Evolutionary conservation across 23 tunicate genomes (phyloP), one percentile per base, ranked within the genome.

Genomic region (Trididemnum miniatum): DNA sequence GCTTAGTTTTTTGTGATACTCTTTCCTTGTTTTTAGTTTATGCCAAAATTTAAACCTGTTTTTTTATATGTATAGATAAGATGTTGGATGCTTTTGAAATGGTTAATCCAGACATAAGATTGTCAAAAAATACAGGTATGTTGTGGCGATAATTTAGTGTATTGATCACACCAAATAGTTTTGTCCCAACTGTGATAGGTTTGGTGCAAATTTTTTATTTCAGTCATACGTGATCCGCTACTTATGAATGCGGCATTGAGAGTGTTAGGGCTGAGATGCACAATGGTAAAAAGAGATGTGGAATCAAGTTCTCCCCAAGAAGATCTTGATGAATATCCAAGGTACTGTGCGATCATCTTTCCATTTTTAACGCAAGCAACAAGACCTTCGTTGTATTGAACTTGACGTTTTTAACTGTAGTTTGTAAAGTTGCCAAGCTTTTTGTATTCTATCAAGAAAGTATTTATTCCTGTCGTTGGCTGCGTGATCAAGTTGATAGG

Each of bases 311-410:
- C 31, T n/a, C n/a, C n/a, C 1, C 12, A 69, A 69, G 59, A 38
- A 38, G 79, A 73, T 40, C 20, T 73, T 3, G 59, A 73, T 39
- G 79, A 25, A 15, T 39, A 73, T 26, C 57, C 30, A 9, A 73
- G 79, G 79, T 73, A 73, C 38, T 73, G 2, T 73, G 75, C n/a
- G n/a, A n/a, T n/a, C n/a, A n/a, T n/a, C n/a, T n/a, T 44, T 7
- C 15, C 12, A 7, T 9, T 44, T 44, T 44, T 15, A 7, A 44
- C 54, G 54, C 9, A 44, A 44, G 54, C 54, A 44, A 44, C 54
- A 15, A 44, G 9, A 15, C 12, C 15, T 44, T 44, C 9, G 15
- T 44, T 44, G 15, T 7, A 44, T n/a, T n/a, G n/a, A 44, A 44
- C 15, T 44, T 44, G 15, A 44, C 15, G 54, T 7, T 15, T 44